phyloP scores from a whole-genome alignment of 2,113 vertebrate species.

The Vombatus ursinus region DNA sequence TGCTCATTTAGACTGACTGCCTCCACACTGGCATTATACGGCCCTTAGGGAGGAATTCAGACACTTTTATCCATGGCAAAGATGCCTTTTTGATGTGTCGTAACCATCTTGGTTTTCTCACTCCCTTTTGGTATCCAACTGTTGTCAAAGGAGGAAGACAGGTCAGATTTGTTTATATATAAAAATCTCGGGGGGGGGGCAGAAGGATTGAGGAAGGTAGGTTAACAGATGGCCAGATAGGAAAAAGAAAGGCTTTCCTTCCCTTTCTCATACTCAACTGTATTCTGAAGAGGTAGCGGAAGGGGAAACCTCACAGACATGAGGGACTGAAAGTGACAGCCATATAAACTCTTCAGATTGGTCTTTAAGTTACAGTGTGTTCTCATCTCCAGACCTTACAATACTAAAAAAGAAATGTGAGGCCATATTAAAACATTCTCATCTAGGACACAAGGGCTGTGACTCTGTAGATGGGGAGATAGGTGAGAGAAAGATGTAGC shows the following conservation, averaged over 20 bases:
- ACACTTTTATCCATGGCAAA: background rate
- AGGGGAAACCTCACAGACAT: slow-evolving; percentile 3
- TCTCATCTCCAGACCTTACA: slow-evolving; percentile 33
- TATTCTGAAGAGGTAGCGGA: background rate
- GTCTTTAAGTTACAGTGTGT: slow-evolving; percentile 20
- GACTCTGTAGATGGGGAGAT: background rate
- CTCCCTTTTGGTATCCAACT: background rate
- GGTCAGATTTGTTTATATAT: background rate
- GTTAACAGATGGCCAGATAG: background rate
- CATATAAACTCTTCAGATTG: background rate
- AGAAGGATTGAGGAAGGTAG: background rate
- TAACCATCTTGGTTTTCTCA: slow-evolving; percentile 6
- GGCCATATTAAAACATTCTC: background rate
- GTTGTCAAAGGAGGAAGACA: background rate
- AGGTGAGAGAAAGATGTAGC: background rate
- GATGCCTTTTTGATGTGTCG: background rate
- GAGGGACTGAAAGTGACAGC: slow-evolving; percentile 2
- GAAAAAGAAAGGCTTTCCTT: background rate
- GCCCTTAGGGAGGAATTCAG: slow-evolving; percentile 22
- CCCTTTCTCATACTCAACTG: background rate
- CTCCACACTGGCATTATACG: background rate
- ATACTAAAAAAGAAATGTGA: slow-evolving; percentile 22
- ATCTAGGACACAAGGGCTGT: background rate
- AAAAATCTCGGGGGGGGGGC: background rate
- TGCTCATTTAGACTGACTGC: background rate